phyloP scores from a whole-genome alignment of 2,113 vertebrate species.

The Stegostoma tigrinum region DNA sequence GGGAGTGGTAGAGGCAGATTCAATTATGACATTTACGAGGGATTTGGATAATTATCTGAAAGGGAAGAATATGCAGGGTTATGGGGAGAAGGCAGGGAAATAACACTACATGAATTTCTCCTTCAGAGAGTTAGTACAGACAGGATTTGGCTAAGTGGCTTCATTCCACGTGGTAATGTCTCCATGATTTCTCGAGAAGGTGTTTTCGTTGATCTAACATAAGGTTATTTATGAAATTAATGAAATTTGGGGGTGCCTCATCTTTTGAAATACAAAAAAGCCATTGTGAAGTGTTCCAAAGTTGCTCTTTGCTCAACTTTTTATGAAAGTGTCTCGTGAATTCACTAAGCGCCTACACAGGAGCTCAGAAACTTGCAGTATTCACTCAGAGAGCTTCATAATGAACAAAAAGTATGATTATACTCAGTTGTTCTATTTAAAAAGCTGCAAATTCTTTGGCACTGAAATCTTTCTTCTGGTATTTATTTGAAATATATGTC shows the following conservation, averaged over 20 bases:
- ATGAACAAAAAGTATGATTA: slow-evolving; percentile 42
- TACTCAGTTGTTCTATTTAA: slow-evolving; percentile 42
- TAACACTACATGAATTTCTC: too few species aligned
- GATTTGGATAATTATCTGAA: too few species aligned
- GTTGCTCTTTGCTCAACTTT: neutral
- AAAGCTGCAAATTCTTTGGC: slow-evolving; percentile 47
- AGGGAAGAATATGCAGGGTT: too few species aligned
- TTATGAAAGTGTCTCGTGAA: neutral
- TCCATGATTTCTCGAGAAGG: neutral
- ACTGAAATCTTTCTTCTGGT: slow-evolving; percentile 30
- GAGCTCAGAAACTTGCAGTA: neutral
- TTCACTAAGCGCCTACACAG: neutral
- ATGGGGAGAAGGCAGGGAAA: too few species aligned
- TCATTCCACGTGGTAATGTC: neutral
- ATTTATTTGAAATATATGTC: slow-evolving; percentile 38
- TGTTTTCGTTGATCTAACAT: neutral
- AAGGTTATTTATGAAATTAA: neutral
- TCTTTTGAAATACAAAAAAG: slow-evolving; percentile 12
- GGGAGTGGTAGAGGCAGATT: too few species aligned
- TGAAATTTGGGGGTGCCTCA: slow-evolving; percentile 2
- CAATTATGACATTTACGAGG: too few species aligned
- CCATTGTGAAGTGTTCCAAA: slow-evolving; percentile 20
- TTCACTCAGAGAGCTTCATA: slow-evolving; percentile 49
- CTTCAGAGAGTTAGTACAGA: too few species aligned
- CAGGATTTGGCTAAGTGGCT: neutral